These are phyloP conservation scores for Piprites chloris DNA, from an alignment of 2,113 vertebrate genomes.

Conservation along the genomic window DNA sequence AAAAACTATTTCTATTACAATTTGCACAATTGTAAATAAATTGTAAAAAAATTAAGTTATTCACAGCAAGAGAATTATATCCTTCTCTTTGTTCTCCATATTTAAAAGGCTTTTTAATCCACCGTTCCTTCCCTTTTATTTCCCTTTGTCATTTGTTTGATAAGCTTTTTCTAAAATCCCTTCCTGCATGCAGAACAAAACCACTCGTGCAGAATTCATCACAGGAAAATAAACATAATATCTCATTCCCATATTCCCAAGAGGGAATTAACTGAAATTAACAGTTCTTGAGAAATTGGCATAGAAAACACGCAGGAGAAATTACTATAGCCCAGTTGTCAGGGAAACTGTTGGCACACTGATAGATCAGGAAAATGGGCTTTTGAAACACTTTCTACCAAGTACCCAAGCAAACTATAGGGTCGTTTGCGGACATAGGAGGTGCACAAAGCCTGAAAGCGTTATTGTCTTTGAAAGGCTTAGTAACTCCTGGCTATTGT, in stretches of 20 bases:
- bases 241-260: conserved; percentile 2
- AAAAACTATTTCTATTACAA: neutral
- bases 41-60: neutral
- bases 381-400: conserved; percentile 35
- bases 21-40: neutral
- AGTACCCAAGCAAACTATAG: conserved; percentile 7
- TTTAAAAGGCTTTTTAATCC: neutral
- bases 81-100: neutral
- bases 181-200: neutral
- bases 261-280: conserved; percentile 42
- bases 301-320: neutral
- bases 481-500: neutral
- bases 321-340: conserved; percentile 7
- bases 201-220: conserved; percentile 37
- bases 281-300: conserved; percentile 15
- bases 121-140: neutral
- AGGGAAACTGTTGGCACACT: conserved; percentile 21
- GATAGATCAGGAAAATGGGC: conserved; percentile 5
- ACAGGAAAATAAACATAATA: conserved; percentile 29
- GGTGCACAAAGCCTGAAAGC: neutral
- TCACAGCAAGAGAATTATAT: neutral
- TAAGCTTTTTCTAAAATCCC: neutral
- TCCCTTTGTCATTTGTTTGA: neutral
- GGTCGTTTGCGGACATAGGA: neutral
- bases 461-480: neutral